These are phyloP conservation scores for Urophycis tenuis DNA, from an alignment of 2,797 vertebrate genomes.

Conservation along the genomic window DNA sequence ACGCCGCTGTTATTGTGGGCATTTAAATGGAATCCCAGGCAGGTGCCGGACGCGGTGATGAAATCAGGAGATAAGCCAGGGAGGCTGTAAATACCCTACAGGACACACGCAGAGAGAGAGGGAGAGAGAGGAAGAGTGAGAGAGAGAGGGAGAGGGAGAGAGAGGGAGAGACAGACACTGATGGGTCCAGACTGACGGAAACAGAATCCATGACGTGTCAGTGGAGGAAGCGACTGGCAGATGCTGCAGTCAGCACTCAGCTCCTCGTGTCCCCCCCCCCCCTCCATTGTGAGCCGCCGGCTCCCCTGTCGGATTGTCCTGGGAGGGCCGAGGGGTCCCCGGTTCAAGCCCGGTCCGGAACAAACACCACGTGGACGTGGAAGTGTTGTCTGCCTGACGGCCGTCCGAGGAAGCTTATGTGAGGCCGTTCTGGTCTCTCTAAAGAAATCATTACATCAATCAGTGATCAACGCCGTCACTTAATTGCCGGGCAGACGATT, in stretches of 20 bases:
- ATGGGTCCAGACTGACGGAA: neutral
- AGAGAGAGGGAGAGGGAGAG: no score
- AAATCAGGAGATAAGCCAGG: no score
- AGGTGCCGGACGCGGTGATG: no score
- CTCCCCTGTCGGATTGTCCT: neutral
- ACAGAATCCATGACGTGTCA: neutral
- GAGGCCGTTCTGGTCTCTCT: neutral
- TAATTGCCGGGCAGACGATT: neutral
- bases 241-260: constrained; percentile 14
- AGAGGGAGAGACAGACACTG: neutral
- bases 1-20: no score
- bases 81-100: no score
- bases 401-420: neutral
- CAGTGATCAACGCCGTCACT: no score
- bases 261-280: neutral
- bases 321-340: neutral
- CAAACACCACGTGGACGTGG: neutral
- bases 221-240: neutral
- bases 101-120: no score
- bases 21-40: no score
- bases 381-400: neutral
- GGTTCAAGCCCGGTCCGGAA: neutral
- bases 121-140: no score
- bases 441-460: neutral
- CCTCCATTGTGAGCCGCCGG: no score